Conservation (phyloP, 2,113 vertebrate genomes). For the Barnardius zonarius region DNA sequence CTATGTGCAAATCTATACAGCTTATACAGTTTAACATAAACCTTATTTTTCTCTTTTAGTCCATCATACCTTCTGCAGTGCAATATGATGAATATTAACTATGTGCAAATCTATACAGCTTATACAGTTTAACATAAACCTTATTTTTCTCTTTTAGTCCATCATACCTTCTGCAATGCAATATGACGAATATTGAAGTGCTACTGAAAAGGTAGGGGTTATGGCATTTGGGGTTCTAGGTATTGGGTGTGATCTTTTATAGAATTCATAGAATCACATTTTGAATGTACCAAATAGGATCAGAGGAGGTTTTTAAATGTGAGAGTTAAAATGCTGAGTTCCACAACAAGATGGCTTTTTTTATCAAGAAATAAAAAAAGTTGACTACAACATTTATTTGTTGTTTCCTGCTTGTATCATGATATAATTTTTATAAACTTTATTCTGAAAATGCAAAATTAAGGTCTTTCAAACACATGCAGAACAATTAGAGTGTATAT, state of each 20-base stretch:
- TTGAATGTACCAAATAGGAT: not conserved
- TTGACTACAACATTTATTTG: not conserved
- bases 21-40: too few species aligned
- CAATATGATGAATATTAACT: not conserved
- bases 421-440: not conserved
- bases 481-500: not conserved
- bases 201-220: constrained; percentile 84
- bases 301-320: not conserved
- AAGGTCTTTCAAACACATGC: not conserved
- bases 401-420: not conserved
- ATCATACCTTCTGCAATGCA: constrained; percentile 86
- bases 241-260: not conserved
- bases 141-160: constrained; percentile 79
- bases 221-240: not conserved
- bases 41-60: too few species aligned
- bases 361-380: not conserved
- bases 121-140: not conserved
- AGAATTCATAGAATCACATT: not conserved
- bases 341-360: not conserved
- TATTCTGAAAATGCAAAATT: not conserved
- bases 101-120: not conserved
- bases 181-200: constrained; percentile 84
- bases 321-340: not conserved
- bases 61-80: too few species aligned
- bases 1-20: too few species aligned